Conservation (phyloP, 2,113 vertebrate genomes). For the Ictalurus furcatus region DNA sequence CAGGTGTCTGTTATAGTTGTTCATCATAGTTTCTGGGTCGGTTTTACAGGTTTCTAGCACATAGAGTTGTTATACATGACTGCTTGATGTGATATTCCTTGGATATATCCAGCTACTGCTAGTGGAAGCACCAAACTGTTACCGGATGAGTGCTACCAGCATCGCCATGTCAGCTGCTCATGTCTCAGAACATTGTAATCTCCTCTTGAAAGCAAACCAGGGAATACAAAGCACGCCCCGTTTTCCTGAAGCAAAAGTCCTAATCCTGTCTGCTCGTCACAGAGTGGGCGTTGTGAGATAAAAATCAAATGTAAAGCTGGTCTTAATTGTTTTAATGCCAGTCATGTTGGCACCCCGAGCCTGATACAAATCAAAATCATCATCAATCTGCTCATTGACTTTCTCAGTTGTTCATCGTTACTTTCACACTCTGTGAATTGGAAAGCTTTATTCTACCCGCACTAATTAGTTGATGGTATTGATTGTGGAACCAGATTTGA, state of each 20-base stretch:
- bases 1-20: neutral
- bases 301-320: constrained; percentile 32
- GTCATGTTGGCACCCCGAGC: neutral
- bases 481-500: neutral
- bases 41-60: neutral
- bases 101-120: neutral
- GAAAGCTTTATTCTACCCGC: neutral
- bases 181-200: neutral
- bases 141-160: neutral
- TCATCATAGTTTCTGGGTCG: neutral
- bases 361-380: neutral
- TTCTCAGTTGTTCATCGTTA: neutral
- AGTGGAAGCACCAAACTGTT: neutral
- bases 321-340: constrained; percentile 31
- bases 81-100: neutral
- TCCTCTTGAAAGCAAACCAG: constrained; percentile 33
- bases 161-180: neutral
- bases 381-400: neutral
- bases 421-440: neutral
- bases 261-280: constrained; percentile 30
- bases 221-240: neutral
- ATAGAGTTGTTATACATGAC: neutral
- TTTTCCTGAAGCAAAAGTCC: constrained; percentile 27
- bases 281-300: neutral
- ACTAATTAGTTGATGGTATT: neutral